Conservation (phyloP, 2,888 invertebrate species). For the Vanessa cardui region DNA sequence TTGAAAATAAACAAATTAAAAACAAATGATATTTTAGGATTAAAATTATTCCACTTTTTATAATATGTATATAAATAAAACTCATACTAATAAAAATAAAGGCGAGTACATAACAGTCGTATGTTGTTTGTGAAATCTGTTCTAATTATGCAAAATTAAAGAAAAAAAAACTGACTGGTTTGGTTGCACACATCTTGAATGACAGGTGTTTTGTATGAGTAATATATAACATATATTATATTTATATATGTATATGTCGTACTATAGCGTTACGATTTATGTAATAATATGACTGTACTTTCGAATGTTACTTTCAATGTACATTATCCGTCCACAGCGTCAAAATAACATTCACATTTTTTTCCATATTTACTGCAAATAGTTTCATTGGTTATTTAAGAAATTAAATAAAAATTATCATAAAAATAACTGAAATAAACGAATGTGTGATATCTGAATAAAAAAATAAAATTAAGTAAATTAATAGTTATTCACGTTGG, state of each 20-base stretch:
- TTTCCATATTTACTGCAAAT: neutral
- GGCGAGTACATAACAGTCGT: neutral
- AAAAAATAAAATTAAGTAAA: no score
- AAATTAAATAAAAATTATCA: no score
- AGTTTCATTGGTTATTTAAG: no score
- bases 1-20: no score
- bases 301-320: constrained; percentile 26
- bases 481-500: no score
- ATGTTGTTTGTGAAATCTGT: constrained; percentile 16
- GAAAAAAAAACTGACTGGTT: constrained; percentile 21
- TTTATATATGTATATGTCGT: constrained; percentile 6
- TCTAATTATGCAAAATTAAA: constrained; percentile 17
- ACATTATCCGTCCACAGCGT: constrained; percentile 18
- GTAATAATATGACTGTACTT: constrained; percentile 24
- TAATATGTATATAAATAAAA: no score
- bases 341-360: neutral
- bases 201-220: constrained; percentile 35
- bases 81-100: neutral
- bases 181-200: constrained; percentile 26
- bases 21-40: no score
- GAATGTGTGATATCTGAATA: no score
- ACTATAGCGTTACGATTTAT: constrained; percentile 22
- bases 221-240: constrained; percentile 15
- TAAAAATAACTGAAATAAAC: no score
- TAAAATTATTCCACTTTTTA: no score